Evolutionary conservation across 2,888 invertebrate species (phyloP).

Genomic region (Caenorhabditis plicata): DNA sequence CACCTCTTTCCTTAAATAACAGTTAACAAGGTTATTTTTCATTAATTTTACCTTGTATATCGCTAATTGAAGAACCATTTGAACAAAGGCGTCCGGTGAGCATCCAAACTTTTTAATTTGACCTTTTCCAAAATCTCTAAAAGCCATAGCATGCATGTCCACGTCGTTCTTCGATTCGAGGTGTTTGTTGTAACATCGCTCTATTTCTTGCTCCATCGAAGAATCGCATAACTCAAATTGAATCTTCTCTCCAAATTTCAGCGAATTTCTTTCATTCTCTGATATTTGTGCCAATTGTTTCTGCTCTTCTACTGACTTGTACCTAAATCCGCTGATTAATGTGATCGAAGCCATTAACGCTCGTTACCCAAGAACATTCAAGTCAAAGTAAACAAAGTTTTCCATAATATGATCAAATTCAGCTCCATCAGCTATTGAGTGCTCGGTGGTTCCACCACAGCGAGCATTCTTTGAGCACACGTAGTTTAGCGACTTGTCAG

Average conservation of each 20-base stretch:
- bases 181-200: constrained; percentile 28
- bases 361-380: constrained; percentile 33
- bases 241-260: constrained; percentile 45
- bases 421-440: constrained; percentile 55
- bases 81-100: constrained; percentile 93
- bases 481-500: constrained; percentile 60
- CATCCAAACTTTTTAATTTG: constrained; percentile 89
- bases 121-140: constrained; percentile 60
- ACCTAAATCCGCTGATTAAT: no score
- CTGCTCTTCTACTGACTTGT: constrained; percentile 44
- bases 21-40: not conserved
- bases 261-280: constrained; percentile 14
- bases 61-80: constrained; percentile 90
- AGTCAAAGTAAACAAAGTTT: constrained; percentile 52
- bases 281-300: constrained; percentile 18
- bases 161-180: constrained; percentile 26
- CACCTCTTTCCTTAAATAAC: constrained; percentile 75
- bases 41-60: constrained; percentile 71
- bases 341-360: no score
- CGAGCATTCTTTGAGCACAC: constrained; percentile 44
- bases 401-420: constrained; percentile 62
- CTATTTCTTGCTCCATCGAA: constrained; percentile 43
- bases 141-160: constrained; percentile 50
- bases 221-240: no score
- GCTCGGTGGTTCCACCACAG: constrained; percentile 58